A percentile compares a stretch with the other conserved stretches of the same genome.
phyloP scores from a whole-genome alignment of 1,140 invertebrate genomes.

The Anoplophora glabripennis region DNA sequence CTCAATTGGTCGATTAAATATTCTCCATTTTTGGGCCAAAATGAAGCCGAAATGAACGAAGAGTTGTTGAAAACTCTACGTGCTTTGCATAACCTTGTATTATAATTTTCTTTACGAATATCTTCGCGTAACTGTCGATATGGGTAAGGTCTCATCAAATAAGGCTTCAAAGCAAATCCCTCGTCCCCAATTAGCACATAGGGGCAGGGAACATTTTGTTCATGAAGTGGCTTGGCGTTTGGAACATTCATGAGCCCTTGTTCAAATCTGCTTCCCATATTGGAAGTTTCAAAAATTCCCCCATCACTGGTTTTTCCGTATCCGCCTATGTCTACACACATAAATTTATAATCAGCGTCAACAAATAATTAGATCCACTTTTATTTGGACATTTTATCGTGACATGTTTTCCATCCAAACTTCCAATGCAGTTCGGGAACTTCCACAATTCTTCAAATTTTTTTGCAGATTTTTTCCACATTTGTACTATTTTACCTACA shows the following conservation, averaged over 20 bases:
- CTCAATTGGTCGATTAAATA: conserved; percentile 45
- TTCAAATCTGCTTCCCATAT: conserved; percentile 38
- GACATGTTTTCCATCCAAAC: too few species aligned
- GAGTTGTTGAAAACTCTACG: conserved; percentile 48
- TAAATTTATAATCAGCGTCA: too few species aligned
- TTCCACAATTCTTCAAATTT: too few species aligned
- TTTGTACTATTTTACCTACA: too few species aligned
- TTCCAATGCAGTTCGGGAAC: too few species aligned
- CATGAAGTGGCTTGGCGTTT: conserved; percentile 23
- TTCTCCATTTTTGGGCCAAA: conserved; percentile 43
- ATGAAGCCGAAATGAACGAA: conserved; percentile 52
- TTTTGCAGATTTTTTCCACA: too few species aligned
- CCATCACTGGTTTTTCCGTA: conserved; percentile 46
- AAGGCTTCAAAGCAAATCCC: conserved; percentile 44
- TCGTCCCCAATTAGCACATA: conserved; percentile 47
- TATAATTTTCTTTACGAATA: conserved; percentile 31
- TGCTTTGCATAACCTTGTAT: conserved; percentile 43
- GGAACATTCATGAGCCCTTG: conserved; percentile 31
- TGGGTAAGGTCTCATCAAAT: conserved; percentile 41
- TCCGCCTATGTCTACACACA: conserved; percentile 47
- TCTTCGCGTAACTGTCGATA: conserved; percentile 23
- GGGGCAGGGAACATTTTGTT: conserved; percentile 33
- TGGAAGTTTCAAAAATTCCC: conserved; percentile 39
- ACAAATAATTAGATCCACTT: too few species aligned
- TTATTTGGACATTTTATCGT: too few species aligned